Percentiles rank a stretch among this genome's conserved stretches.
These are phyloP conservation scores for Drosophila suboccidentalis DNA, from an alignment of 2,888 invertebrate genomes.

Conservation along the genomic window DNA sequence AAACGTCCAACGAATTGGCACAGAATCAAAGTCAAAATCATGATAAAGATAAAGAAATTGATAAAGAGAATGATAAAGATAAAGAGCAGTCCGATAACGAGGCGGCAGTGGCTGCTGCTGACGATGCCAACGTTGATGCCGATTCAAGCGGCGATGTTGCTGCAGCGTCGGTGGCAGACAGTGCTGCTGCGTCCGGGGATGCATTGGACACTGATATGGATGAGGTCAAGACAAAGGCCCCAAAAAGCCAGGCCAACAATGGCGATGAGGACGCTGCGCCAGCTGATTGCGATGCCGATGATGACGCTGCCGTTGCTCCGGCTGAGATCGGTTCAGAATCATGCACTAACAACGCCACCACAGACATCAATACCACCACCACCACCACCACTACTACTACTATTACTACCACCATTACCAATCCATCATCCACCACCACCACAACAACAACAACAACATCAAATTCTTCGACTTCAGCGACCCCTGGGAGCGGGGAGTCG, in stretches of 20 bases:
- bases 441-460: constrained; percentile 66
- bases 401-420: constrained; percentile 66
- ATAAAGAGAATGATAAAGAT: constrained; percentile 28
- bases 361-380: constrained; percentile 73
- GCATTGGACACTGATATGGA: constrained; percentile 57
- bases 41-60: constrained; percentile 20
- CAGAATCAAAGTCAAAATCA: constrained; percentile 28
- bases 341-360: constrained; percentile 82
- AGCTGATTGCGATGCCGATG: constrained; percentile 65
- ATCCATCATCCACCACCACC: constrained; percentile 77
- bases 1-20: constrained; percentile 63
- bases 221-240: constrained; percentile 40
- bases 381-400: constrained; percentile 73
- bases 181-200: constrained; percentile 40
- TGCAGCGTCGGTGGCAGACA: constrained; percentile 32
- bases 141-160: constrained; percentile 42
- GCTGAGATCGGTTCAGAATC: constrained; percentile 73
- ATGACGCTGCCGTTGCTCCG: constrained; percentile 72
- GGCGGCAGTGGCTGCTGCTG: constrained; percentile 48
- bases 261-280: constrained; percentile 50
- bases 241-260: constrained; percentile 34
- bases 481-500: constrained; percentile 53
- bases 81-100: constrained; percentile 33
- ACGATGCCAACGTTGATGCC: constrained; percentile 27
- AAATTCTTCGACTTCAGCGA: constrained; percentile 57